Conservation (phyloP, 1,140 invertebrate species). For the Nasonia giraulti region DNA sequence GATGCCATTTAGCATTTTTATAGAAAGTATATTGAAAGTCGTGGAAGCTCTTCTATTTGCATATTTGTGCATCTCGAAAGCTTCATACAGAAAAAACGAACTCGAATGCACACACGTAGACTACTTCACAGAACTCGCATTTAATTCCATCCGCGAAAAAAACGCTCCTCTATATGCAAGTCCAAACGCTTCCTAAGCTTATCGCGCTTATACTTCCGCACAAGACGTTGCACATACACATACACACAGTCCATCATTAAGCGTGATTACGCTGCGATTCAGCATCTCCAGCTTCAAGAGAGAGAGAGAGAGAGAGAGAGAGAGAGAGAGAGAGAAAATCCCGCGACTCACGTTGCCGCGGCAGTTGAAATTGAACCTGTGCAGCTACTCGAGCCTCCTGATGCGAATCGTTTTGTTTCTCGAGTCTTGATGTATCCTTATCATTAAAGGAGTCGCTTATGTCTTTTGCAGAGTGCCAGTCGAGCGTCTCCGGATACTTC, state of each 20-base stretch:
- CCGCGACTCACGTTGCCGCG: not conserved
- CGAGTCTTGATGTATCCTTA: not conserved
- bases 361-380: slow-evolving; percentile 4
- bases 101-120: too few species aligned
- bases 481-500: slow-evolving; percentile 81
- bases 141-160: not conserved
- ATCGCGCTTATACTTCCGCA: not conserved
- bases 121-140: not conserved
- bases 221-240: not conserved
- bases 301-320: not conserved
- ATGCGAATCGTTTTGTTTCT: not conserved
- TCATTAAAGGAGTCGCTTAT: not conserved
- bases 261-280: slow-evolving; percentile 33
- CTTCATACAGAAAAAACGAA: not conserved
- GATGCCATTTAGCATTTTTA: too few species aligned
- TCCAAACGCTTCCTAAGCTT: not conserved
- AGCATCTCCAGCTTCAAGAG: not conserved
- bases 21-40: too few species aligned
- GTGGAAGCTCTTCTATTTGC: too few species aligned
- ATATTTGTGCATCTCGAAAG: not conserved
- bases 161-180: too few species aligned
- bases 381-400: not conserved
- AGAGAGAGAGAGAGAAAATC: not conserved
- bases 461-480: slow-evolving; percentile 73
- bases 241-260: slow-evolving; percentile 18